Conservation (phyloP, 2,113 vertebrate species). For the Dicaeum eximium region DNA sequence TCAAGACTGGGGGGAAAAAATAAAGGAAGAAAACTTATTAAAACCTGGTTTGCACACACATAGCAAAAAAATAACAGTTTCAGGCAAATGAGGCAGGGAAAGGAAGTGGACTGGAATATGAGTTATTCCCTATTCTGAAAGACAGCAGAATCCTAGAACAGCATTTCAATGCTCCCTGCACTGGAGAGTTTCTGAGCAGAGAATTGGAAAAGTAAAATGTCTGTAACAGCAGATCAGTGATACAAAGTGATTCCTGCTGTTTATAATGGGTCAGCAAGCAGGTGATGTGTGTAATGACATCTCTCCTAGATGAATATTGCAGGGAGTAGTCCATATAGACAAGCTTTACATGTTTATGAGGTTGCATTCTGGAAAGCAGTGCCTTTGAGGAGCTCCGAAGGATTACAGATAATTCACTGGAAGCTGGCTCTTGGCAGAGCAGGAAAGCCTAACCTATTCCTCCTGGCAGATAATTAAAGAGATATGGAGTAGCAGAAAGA, state of each 20-base stretch:
- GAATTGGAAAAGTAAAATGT: not conserved
- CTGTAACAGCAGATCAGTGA: not conserved
- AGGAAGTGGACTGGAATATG: not conserved
- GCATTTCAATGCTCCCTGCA: not conserved
- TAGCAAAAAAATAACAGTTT: not conserved
- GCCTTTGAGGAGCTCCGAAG: not conserved
- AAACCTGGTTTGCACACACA: not conserved
- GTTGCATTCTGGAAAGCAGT: not conserved
- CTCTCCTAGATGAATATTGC: not conserved
- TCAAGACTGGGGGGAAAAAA: not conserved
- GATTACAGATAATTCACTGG: not conserved
- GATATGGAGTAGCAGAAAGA: not conserved
- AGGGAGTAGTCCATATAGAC: not conserved
- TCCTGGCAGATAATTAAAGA: not conserved
- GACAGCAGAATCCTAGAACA: not conserved
- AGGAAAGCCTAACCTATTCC: not conserved
- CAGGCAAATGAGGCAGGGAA: not conserved
- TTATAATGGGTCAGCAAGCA: not conserved
- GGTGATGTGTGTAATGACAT: not conserved
- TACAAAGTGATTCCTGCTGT: not conserved
- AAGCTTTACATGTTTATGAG: not conserved
- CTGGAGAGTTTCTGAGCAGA: not conserved
- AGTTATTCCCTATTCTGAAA: not conserved
- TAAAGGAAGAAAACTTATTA: not conserved
- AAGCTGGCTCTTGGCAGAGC: not conserved